phyloP scores from a whole-genome alignment of 2,888 invertebrate species.

The Thera obeliscata region DNA sequence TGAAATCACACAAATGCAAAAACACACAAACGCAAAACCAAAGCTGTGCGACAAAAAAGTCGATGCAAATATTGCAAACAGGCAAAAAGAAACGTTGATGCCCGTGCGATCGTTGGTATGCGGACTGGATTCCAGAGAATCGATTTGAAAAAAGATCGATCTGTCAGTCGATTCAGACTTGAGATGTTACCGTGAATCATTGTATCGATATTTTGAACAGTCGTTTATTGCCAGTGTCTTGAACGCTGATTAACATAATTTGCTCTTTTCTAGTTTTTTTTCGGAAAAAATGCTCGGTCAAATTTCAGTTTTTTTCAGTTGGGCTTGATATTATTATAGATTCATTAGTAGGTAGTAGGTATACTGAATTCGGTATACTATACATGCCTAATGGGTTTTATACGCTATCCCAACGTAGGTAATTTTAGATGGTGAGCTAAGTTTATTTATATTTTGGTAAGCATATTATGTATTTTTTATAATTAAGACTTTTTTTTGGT shows the following conservation, averaged over 20 bases:
- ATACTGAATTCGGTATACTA: too few relatives aligned
- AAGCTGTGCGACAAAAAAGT: constrained; percentile 69
- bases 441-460: too few relatives aligned
- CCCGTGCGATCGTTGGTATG: constrained; percentile 71
- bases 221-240: background rate
- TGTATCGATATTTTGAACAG: constrained; percentile 9
- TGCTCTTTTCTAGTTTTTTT: too few relatives aligned
- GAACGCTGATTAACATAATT: background rate
- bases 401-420: too few relatives aligned
- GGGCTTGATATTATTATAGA: too few relatives aligned
- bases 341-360: too few relatives aligned
- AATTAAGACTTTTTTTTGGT: background rate
- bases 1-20: constrained; percentile 47
- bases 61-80: constrained; percentile 55
- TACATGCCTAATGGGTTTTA: too few relatives aligned
- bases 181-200: constrained; percentile 13
- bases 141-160: constrained; percentile 49
- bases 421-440: too few relatives aligned
- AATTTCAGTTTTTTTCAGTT: too few relatives aligned
- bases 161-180: constrained; percentile 30
- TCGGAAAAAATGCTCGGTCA: too few relatives aligned
- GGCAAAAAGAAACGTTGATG: constrained; percentile 74
- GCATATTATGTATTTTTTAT: too few relatives aligned
- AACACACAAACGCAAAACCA: constrained; percentile 46
- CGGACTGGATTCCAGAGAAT: constrained; percentile 67